Conservation (phyloP, 2,888 invertebrate species). For the Scaptomyza parva region DNA sequence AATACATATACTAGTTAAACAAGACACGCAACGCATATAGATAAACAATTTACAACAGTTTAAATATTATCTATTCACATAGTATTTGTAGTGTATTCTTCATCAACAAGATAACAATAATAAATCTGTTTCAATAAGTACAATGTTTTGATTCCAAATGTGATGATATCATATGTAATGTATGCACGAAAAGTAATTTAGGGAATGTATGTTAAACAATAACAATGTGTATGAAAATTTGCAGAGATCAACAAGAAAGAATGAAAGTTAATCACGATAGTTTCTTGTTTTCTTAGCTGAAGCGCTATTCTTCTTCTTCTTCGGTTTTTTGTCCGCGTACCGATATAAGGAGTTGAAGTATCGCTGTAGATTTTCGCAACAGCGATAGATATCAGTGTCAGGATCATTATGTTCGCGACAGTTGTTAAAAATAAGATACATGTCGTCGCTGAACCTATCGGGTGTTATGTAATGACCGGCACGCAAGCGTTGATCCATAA, state of each 20-base stretch:
- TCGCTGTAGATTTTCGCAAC: conserved; percentile 95
- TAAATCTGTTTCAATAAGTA: background rate
- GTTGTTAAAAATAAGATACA: conserved; percentile 97
- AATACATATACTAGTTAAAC: too few relatives aligned
- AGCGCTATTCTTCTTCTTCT: background rate
- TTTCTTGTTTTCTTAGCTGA: background rate
- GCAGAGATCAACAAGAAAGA: too few relatives aligned
- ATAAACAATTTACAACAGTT: too few relatives aligned
- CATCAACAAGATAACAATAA: background rate
- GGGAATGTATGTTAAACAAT: too few relatives aligned
- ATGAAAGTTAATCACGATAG: background rate
- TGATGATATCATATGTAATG: background rate
- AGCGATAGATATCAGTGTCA: conserved; percentile 95
- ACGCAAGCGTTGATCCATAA: conserved; percentile 82
- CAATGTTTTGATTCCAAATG: background rate
- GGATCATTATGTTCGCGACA: conserved; percentile 97
- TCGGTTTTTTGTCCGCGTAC: background rate
- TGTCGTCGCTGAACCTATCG: conserved; percentile 96
- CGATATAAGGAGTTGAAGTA: conserved; percentile 96
- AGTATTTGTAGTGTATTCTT: too few relatives aligned
- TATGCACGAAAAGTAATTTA: too few relatives aligned
- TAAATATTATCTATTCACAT: too few relatives aligned
- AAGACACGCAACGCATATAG: too few relatives aligned
- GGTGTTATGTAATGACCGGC: conserved; percentile 92
- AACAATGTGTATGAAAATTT: too few relatives aligned